Base-by-base conservation (phyloP, 2,888 invertebrate genomes). In the Drosophila nigricruria region DNA sequence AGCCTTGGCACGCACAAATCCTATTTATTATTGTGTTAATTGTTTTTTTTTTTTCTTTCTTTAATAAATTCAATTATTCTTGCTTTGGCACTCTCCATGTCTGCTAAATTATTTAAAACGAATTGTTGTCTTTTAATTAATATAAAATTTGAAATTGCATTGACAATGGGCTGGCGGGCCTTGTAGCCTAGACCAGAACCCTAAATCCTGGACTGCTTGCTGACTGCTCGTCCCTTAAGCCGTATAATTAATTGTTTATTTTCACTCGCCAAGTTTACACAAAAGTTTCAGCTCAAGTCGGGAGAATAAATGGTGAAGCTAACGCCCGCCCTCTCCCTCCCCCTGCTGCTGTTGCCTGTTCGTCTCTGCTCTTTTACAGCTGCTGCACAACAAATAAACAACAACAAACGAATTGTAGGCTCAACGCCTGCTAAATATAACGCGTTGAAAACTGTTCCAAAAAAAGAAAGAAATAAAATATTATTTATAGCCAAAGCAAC, bases 211-310 rank as follows among this genome's bases (percentile, higher is more conserved):
- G 67, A 50, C 34, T 20, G 50, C 20, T 12, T 6, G 30, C 30
- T 30, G 34, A 34, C n/a, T 30, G 47, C 27, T 18, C 68, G 81
- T 81, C 86, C 77, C 64, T 74, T 77, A 73, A 57, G 50, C 63
- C 71, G 76, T 80, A 80, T 83, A 87, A 84, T 89, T 84, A 83
- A 89, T 84, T 83, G 89, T 83, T 87, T 82, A 77, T 68, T 73
- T 73, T 70, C 71, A 27, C 58, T 57, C 36, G 68, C 54, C 85
- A 62, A 67, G 66, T 79, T 77, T 52, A 64, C 42, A 52, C 54
- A 70, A 89, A 89, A 89, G 73, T 89, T 84, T 68, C 66, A 47
- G 70, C 66, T 65, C 60, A 54, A 59, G 63, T 70, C 70, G 50
- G 16, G 20, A 18, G 30, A 50, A 36, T 10, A 14, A 53, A 38